Conservation (phyloP, 2,113 vertebrate species). For the Paraplagusia blochii region DNA sequence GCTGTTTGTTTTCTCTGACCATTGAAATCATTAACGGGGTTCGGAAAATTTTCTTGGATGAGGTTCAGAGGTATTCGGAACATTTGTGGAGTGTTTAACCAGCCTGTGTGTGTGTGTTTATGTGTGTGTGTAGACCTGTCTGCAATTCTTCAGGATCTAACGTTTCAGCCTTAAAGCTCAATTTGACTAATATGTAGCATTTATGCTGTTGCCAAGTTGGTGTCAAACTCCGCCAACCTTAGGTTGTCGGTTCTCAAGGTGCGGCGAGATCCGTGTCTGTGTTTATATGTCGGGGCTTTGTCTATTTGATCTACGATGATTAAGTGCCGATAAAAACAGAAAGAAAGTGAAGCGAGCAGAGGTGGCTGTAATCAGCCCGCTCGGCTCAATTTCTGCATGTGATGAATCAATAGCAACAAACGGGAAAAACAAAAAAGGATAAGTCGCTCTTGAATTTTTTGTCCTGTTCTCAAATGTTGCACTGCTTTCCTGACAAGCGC, state of each 20-base stretch:
- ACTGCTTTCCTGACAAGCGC: too few relatives aligned
- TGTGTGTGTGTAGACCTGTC: slow-evolving; percentile 39
- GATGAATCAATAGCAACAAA: slow-evolving; percentile 10
- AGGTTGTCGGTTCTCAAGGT: background rate
- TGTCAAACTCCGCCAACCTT: slow-evolving; percentile 13
- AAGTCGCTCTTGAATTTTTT: background rate
- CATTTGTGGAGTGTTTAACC: slow-evolving; percentile 53
- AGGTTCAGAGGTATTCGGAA: slow-evolving; percentile 65
- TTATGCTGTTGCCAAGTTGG: slow-evolving; percentile 22
- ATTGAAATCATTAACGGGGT: slow-evolving; percentile 74
- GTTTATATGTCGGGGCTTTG: background rate
- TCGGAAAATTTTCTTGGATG: slow-evolving; percentile 63
- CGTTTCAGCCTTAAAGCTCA: slow-evolving; percentile 40
- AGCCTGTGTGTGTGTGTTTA: slow-evolving; percentile 21
- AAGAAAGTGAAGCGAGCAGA: background rate
- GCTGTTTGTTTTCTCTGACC: slow-evolving; percentile 63
- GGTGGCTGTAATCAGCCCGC: background rate
- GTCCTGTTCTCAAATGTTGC: background rate
- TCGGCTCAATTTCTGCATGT: too few relatives aligned
- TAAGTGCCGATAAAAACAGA: background rate
- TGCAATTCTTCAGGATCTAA: slow-evolving; percentile 30
- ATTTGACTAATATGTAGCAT: slow-evolving; percentile 37
- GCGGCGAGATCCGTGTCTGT: slow-evolving; percentile 1
- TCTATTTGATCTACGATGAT: slow-evolving; percentile 8
- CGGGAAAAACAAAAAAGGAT: background rate